Evolutionary conservation across 1,140 invertebrate species (phyloP).

Genomic region (Aphaenogaster ashmeadi): DNA sequence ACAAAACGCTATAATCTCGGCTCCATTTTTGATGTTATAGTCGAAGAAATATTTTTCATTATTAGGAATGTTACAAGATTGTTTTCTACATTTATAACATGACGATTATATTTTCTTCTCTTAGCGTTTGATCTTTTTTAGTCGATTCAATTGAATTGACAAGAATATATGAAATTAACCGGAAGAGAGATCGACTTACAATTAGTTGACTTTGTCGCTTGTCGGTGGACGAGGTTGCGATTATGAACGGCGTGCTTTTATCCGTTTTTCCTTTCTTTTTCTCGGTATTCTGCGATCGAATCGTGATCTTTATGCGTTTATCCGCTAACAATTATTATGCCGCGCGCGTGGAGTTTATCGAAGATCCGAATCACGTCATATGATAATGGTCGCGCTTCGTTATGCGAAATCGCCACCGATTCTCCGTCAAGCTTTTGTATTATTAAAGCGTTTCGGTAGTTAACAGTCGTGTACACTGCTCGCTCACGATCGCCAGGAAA

Average conservation of each 20-base stretch:
- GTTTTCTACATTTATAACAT: not conserved
- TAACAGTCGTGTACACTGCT: slow-evolving; percentile 64
- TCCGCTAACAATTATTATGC: slow-evolving; percentile 40
- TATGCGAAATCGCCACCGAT: slow-evolving; percentile 53
- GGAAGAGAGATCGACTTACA: not conserved
- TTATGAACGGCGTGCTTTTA: not conserved
- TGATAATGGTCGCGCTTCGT: slow-evolving; percentile 59
- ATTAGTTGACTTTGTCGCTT: not conserved
- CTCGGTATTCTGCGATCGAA: slow-evolving; percentile 1
- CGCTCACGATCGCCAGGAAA: slow-evolving; percentile 80
- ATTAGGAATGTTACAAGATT: not conserved
- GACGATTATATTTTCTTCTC: not conserved
- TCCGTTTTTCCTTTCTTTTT: not conserved
- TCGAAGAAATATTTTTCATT: not conserved
- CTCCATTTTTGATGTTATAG: not conserved
- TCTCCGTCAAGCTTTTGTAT: slow-evolving; percentile 41
- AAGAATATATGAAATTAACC: not conserved
- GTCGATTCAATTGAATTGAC: slow-evolving; percentile 13
- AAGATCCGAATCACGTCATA: slow-evolving; percentile 62
- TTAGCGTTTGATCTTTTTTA: not conserved
- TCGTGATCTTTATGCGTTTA: slow-evolving; percentile 26
- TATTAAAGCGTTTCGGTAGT: slow-evolving; percentile 72
- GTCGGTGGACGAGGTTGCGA: not conserved
- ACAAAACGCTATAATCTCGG: not conserved
- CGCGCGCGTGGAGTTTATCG: slow-evolving; percentile 48